These are phyloP conservation scores for Polyodon spathula DNA, from an alignment of 2,113 vertebrate species.

Conservation along the genomic window DNA sequence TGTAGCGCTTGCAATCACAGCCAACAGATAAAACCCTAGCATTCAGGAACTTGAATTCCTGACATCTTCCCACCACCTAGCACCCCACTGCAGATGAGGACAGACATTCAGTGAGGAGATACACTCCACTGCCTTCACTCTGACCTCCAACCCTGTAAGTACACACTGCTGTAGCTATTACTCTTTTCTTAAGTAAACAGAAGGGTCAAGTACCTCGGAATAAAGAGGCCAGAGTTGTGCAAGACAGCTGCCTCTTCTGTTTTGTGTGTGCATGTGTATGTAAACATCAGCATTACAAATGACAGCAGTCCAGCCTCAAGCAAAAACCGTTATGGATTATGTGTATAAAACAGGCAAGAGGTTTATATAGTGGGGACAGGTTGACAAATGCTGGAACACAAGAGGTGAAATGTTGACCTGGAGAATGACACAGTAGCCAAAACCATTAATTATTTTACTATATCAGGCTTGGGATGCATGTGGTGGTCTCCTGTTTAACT, in stretches of 20 bases:
- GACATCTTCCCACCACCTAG: conserved; percentile 16
- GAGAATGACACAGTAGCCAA: neutral
- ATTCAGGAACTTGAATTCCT: neutral
- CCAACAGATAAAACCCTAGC: neutral
- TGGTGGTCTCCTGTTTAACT: neutral
- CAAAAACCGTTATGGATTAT: too few relatives aligned
- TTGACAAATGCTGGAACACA: neutral
- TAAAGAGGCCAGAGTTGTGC: conserved; percentile 12
- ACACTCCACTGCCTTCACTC: conserved; percentile 20
- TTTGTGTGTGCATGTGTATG: conserved; percentile 11
- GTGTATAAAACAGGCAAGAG: neutral
- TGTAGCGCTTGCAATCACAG: neutral
- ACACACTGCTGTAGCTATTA: conserved; percentile 51
- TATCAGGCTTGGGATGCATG: neutral
- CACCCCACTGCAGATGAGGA: conserved; percentile 36
- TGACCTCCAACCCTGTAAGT: conserved; percentile 53
- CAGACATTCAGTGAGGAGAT: conserved; percentile 1
- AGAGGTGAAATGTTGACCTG: neutral
- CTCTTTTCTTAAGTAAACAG: conserved; percentile 47
- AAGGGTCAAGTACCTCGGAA: conserved; percentile 23
- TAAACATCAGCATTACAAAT: conserved; percentile 1
- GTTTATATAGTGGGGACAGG: neutral
- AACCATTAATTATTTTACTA: neutral
- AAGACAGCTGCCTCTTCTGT: conserved; percentile 2
- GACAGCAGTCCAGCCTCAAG: neutral